Conservation (phyloP, 1,140 invertebrate species). For the Bombus impatiens region DNA sequence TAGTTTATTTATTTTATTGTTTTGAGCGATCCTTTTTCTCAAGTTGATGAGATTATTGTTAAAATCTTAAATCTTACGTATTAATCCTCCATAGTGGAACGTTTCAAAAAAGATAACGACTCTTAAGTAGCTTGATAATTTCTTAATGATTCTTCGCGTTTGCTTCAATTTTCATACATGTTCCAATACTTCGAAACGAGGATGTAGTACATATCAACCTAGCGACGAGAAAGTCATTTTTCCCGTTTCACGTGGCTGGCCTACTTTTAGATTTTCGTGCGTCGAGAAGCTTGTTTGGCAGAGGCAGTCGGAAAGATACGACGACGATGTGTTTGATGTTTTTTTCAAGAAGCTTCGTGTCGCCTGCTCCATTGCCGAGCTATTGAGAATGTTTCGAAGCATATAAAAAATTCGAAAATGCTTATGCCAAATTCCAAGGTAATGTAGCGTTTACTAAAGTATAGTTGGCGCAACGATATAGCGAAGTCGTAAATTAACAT, state of each 20-base stretch:
- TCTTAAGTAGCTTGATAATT: not conserved
- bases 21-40: no score
- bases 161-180: not conserved
- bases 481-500: no score
- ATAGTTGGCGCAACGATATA: no score
- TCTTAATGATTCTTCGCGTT: not conserved
- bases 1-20: no score
- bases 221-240: not conserved
- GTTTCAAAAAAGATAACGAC: not conserved
- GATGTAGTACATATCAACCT: not conserved
- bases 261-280: slow-evolving; percentile 7
- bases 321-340: not conserved
- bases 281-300: not conserved
- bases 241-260: not conserved
- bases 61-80: no score
- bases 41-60: no score
- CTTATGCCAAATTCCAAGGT: no score
- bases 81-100: not conserved
- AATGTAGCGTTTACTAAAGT: no score
- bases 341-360: not conserved
- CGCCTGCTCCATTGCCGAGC: not conserved
- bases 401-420: not conserved
- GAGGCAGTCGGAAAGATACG: not conserved
- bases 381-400: not conserved
- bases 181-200: not conserved